Conservation (phyloP, 2,113 vertebrate species). For the Malurus alboscapulatus region DNA sequence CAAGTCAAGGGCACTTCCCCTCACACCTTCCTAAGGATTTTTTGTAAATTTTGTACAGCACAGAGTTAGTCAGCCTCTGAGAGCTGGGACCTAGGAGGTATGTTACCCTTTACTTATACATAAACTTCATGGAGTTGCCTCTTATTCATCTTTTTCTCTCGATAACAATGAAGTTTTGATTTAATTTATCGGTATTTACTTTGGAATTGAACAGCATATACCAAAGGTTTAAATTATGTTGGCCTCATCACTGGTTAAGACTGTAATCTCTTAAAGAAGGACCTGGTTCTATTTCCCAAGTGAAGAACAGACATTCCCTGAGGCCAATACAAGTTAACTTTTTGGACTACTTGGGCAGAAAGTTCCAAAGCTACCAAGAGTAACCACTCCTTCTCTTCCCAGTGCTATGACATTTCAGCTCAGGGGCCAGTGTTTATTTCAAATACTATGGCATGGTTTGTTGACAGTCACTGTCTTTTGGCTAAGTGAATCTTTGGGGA, state of each 20-base stretch:
- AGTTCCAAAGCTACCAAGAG: not conserved
- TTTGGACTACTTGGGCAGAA: not conserved
- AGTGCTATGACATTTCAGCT: not conserved
- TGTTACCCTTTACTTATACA: not conserved
- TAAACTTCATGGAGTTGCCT: not conserved
- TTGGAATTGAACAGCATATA: not conserved
- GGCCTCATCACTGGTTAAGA: not conserved
- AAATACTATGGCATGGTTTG: not conserved
- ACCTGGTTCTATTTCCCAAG: not conserved
- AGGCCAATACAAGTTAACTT: not conserved
- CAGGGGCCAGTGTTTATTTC: not conserved
- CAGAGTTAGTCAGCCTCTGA: not conserved
- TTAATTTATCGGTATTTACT: not conserved
- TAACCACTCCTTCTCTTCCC: not conserved
- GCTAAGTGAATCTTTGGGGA: not conserved
- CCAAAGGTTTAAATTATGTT: not conserved
- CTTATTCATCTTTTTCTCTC: not conserved
- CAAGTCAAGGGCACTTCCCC: not conserved
- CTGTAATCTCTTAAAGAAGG: not conserved
- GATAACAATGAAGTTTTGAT: not conserved
- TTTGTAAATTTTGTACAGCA: not conserved
- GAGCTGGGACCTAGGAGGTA: not conserved
- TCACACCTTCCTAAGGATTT: not conserved
- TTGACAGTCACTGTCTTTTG: not conserved
- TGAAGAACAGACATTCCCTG: not conserved